Evolutionary conservation across 2,113 vertebrate species (phyloP).

Genomic region (Megaptera novaeangliae): DNA sequence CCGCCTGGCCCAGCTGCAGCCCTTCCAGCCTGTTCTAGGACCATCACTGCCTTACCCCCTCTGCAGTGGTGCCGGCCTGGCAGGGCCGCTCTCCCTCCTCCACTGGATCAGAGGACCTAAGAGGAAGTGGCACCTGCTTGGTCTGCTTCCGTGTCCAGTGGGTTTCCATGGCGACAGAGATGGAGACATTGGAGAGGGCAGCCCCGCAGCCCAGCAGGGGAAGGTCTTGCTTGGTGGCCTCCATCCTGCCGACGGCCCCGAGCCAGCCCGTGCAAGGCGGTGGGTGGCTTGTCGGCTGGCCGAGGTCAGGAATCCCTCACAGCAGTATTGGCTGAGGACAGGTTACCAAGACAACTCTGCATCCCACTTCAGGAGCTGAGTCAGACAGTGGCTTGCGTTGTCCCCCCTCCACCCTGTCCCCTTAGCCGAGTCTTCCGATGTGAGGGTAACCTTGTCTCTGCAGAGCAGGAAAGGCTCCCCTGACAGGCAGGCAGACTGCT

Average conservation of each 20-base stretch:
- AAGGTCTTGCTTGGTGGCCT: not conserved
- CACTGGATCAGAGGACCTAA: not conserved
- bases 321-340: constrained; percentile 47
- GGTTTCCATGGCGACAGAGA: constrained; percentile 63
- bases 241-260: not conserved
- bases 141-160: constrained; percentile 23
- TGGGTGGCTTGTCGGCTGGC: constrained; percentile 3
- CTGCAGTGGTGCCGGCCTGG: not conserved
- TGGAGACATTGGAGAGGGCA: not conserved
- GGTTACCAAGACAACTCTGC: constrained; percentile 37
- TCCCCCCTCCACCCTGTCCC: not conserved
- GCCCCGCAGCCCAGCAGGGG: not conserved
- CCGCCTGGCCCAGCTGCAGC: not conserved
- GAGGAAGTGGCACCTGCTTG: constrained; percentile 41
- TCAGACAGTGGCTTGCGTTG: not conserved
- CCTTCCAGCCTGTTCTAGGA: constrained; percentile 62
- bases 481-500: constrained; percentile 7
- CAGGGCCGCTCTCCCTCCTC: not conserved
- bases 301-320: constrained; percentile 59
- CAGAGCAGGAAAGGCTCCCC: constrained; percentile 36
- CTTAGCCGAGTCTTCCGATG: not conserved
- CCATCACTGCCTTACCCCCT: not conserved
- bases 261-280: not conserved
- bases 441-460: constrained; percentile 2
- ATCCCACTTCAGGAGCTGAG: constrained; percentile 33